Conservation (phyloP, 2,113 vertebrate genomes). For the Agapornis roseicollis region DNA sequence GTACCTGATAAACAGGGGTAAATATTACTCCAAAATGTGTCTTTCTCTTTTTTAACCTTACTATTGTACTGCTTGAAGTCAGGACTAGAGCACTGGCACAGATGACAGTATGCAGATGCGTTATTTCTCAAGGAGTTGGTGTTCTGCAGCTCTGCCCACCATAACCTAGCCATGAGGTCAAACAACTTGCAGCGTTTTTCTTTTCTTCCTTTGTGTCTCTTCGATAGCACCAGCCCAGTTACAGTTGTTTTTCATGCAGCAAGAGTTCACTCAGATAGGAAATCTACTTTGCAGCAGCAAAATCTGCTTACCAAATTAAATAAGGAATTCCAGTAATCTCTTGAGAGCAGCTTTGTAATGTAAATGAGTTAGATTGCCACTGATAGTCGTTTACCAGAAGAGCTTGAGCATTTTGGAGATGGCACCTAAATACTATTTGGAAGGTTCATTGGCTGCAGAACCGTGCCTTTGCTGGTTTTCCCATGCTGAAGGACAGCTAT, state of each 20-base stretch:
- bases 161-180: neutral
- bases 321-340: conserved; percentile 19
- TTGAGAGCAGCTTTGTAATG: neutral
- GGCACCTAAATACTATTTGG: neutral
- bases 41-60: neutral
- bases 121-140: neutral
- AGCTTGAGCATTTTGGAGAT: neutral
- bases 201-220: conserved; percentile 1
- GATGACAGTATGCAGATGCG: neutral
- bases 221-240: conserved; percentile 11
- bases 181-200: neutral
- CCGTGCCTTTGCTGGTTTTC: neutral
- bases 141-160: neutral
- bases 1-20: neutral
- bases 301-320: conserved; percentile 34
- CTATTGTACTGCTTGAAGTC: neutral
- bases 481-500: neutral
- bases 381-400: neutral
- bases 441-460: neutral
- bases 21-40: neutral
- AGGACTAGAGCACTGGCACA: neutral
- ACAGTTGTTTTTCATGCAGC: neutral
- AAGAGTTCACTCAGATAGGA: neutral
- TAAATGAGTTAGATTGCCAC: neutral
- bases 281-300: neutral